Evolutionary conservation across 2,113 vertebrate genomes (phyloP), one percentile per base, ranked within the genome.

Genomic region (Lagopus leucura): DNA sequence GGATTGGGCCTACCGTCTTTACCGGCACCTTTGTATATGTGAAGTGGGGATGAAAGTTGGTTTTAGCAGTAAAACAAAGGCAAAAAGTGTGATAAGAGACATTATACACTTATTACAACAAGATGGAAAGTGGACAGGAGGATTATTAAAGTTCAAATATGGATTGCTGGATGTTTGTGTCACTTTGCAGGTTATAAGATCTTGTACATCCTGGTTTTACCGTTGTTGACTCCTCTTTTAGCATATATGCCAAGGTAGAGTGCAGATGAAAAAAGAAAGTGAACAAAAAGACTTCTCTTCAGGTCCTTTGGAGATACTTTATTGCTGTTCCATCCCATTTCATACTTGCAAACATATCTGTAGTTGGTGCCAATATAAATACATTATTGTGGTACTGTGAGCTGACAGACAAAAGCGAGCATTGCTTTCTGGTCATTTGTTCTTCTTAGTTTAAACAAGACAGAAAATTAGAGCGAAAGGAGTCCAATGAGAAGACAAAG

Each of bases 381-480:
- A 69, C 13, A 42, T 24, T 52, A 17, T 45, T 22, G 18, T 22
- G 32, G 65, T 42, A 52, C 27, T 2, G 4, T 80, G 61, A 92
- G 63, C 54, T 84, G 69, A 88, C 54, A 92, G 72, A 91, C 36
- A 73, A 84, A 97, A 88, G 76, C 0, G 8, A 91, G 27, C 43
- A 28, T 34, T 70, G 43, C 81, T 82, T 81, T 89, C 84, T 65
- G 58, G 72, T 77, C 25, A 24, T 92, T 95, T 86, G 82, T 87
- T 78, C 87, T 91, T 78, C 88, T 91, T 94, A 93, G 69, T 81
- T 92, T 67, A 91, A 96, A 91, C 72, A 94, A 93, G 84, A 94
- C 36, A 88, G 85, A 94, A 97, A 94, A 94, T 89, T 86, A 94
- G 75, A 93, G 78, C 77, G 69, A 91, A 94, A 79, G 92, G 86